phyloP scores from a whole-genome alignment of 1,140 invertebrate genomes.

The Halictus rubicundus region DNA sequence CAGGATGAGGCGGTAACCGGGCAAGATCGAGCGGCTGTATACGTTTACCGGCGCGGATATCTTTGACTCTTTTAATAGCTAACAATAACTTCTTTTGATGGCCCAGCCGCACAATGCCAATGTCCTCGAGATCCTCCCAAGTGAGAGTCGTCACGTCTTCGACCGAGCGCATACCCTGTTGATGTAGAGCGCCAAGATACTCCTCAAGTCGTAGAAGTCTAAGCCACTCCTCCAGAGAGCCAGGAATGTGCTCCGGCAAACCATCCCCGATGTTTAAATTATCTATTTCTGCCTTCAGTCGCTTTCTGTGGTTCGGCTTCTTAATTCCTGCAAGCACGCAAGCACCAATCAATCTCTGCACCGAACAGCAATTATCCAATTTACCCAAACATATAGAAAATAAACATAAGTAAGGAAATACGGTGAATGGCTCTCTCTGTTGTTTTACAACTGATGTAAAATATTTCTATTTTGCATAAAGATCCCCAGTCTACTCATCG shows the following conservation, averaged over 20 bases:
- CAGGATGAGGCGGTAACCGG: constrained; percentile 82
- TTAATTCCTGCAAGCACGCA: constrained; percentile 85
- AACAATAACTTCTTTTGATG: constrained; percentile 99
- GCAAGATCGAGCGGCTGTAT: constrained; percentile 84
- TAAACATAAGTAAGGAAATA: too few species aligned
- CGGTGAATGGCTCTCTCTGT: too few species aligned
- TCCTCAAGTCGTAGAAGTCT: constrained; percentile 94
- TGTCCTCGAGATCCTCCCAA: constrained; percentile 99
- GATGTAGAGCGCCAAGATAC: constrained; percentile 92
- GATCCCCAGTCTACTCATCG: too few species aligned
- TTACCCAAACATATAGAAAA: too few species aligned
- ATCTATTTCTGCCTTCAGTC: constrained; percentile 97
- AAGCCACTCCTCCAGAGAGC: constrained; percentile 96
- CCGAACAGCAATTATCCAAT: too few species aligned
- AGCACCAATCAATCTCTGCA: too few species aligned
- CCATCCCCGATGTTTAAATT: constrained; percentile 96
- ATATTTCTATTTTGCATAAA: too few species aligned
- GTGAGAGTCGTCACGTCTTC: constrained; percentile 96
- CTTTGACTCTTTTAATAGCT: constrained; percentile 98
- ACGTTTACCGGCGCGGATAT: constrained; percentile 93
- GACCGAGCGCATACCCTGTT: constrained; percentile 96
- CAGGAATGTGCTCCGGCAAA: constrained; percentile 94
- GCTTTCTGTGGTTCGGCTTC: constrained; percentile 97
- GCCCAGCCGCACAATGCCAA: constrained; percentile 96
- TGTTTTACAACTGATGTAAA: too few species aligned